Conservation (phyloP, 2,113 vertebrate genomes). For the Pollimyrus isidori region DNA sequence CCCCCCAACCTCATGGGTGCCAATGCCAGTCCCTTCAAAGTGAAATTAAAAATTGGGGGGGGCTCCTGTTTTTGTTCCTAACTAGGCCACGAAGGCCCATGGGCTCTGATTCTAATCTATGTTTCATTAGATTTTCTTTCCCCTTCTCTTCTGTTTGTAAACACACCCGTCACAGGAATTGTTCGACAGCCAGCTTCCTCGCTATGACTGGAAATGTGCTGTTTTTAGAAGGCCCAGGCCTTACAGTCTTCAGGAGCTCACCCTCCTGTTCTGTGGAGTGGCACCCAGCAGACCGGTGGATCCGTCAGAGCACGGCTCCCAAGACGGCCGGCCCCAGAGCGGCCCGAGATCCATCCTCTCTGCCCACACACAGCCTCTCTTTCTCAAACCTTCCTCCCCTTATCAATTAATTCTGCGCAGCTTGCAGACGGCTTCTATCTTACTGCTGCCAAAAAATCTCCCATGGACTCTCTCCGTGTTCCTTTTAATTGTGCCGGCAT, state of each 20-base stretch:
- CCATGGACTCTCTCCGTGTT: conserved; percentile 14
- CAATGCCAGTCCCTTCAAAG: conserved; percentile 7
- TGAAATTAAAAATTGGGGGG: background rate
- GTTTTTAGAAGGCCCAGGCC: conserved; percentile 13
- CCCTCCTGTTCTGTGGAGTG: background rate
- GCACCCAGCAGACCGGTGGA: background rate
- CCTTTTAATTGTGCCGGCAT: conserved; percentile 35
- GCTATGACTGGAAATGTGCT: background rate
- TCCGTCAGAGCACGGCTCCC: background rate
- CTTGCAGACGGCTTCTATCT: conserved; percentile 5
- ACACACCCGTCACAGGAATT: conserved; percentile 33
- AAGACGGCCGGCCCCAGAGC: background rate
- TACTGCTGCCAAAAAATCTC: conserved; percentile 27
- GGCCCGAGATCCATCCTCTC: background rate
- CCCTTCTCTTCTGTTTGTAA: conserved; percentile 38
- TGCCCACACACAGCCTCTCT: background rate
- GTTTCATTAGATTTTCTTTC: conserved; percentile 53
- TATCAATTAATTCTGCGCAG: conserved; percentile 38
- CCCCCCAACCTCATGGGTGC: background rate
- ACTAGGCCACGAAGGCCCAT: conserved; percentile 58
- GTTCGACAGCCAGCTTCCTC: conserved; percentile 23
- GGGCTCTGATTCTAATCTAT: conserved; percentile 60
- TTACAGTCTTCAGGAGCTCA: conserved; percentile 19
- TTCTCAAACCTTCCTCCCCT: conserved; percentile 15
- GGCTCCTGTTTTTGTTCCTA: conserved; percentile 33